A percentile compares a stretch with the other conserved stretches of the same genome.
Evolutionary conservation across 2,113 vertebrate species (phyloP).

Genomic region (Ailurus styani): DNA sequence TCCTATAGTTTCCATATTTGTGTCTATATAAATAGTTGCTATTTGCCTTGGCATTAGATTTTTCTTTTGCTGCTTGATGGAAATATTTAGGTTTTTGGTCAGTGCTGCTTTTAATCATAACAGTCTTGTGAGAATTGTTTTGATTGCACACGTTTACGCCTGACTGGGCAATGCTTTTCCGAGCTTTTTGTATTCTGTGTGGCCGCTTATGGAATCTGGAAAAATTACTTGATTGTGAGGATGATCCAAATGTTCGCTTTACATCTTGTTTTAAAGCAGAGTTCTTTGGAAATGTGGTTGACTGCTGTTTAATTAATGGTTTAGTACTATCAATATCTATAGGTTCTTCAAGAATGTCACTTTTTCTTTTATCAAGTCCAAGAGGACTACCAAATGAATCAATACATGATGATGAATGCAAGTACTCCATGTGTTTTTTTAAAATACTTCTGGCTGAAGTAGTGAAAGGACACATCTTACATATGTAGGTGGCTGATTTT

Average conservation of each 20-base stretch:
- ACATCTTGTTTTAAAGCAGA: slow-evolving; percentile 86
- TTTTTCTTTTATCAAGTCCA: slow-evolving; percentile 84
- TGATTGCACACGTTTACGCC: slow-evolving; percentile 81
- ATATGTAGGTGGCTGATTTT: slow-evolving; percentile 81
- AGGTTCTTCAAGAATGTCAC: slow-evolving; percentile 78
- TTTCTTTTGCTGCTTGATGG: slow-evolving; percentile 84
- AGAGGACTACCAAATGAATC: slow-evolving; percentile 81
- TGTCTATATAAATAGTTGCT: slow-evolving; percentile 83
- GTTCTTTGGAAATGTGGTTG: slow-evolving; percentile 87
- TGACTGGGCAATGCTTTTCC: slow-evolving; percentile 84
- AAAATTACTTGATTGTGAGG: slow-evolving; percentile 83
- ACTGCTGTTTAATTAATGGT: slow-evolving; percentile 80
- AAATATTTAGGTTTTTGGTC: slow-evolving; percentile 88
- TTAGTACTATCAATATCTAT: slow-evolving; percentile 80
- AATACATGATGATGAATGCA: slow-evolving; percentile 82
- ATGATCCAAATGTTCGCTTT: slow-evolving; percentile 82
- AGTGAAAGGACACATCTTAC: slow-evolving; percentile 87
- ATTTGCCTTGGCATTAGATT: slow-evolving; percentile 84
- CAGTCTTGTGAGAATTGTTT: slow-evolving; percentile 82
- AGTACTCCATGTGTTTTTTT: slow-evolving; percentile 86
- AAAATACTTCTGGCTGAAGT: slow-evolving; percentile 84
- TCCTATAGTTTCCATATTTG: slow-evolving; percentile 82
- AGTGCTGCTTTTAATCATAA: slow-evolving; percentile 83
- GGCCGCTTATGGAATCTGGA: slow-evolving; percentile 88
- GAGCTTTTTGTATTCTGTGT: slow-evolving; percentile 88